A percentile compares a stretch with the other conserved stretches of the same genome.
phyloP scores from a whole-genome alignment of 2,888 invertebrate species.

The Cordilura impudica region DNA sequence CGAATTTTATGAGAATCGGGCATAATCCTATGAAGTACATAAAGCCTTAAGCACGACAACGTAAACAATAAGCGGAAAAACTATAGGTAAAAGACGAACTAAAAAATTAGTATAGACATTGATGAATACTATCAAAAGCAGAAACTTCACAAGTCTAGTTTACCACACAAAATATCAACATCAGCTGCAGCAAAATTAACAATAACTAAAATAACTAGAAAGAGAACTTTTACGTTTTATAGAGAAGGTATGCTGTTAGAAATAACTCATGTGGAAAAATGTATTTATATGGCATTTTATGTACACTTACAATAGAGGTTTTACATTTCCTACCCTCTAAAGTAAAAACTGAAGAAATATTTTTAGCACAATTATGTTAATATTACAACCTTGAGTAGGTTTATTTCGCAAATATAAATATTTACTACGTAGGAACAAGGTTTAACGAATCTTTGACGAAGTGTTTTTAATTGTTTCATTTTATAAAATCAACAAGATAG shows the following conservation, averaged over 20 bases:
- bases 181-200: not conserved
- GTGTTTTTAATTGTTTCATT: not conserved
- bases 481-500: not conserved
- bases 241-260: constrained; percentile 23
- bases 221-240: not conserved
- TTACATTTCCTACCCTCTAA: constrained; percentile 21
- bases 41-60: too few relatives aligned
- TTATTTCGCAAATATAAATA: constrained; percentile 9
- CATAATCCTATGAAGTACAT: too few relatives aligned
- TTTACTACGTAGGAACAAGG: constrained; percentile 40
- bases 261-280: constrained; percentile 54
- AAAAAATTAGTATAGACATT: too few relatives aligned
- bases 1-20: too few relatives aligned
- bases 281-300: constrained; percentile 43
- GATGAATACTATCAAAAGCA: too few relatives aligned
- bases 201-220: not conserved
- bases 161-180: constrained; percentile 31
- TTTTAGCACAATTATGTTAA: constrained; percentile 7
- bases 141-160: too few relatives aligned
- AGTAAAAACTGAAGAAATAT: constrained; percentile 27
- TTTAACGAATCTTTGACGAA: constrained; percentile 22
- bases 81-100: too few relatives aligned
- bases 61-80: too few relatives aligned
- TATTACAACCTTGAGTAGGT: constrained; percentile 46
- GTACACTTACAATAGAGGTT: constrained; percentile 15